Conservation (phyloP, 1,140 invertebrate genomes). For the Chelonus insularis region DNA sequence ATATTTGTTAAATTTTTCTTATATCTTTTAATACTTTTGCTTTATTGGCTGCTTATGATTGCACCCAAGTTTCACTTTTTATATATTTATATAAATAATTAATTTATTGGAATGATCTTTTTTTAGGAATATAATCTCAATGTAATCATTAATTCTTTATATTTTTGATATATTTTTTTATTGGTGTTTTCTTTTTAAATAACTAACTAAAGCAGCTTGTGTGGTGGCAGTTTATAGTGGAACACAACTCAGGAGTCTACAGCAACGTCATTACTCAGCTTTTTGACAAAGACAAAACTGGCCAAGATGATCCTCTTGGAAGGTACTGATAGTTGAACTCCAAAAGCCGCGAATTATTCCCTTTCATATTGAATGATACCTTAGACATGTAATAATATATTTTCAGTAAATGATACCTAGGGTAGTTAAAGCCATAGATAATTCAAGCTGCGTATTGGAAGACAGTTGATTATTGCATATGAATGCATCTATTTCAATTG, state of each 20-base stretch:
- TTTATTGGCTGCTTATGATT: neutral
- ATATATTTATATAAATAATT: no score
- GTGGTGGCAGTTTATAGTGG: conserved; percentile 59
- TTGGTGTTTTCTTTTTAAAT: conserved; percentile 9
- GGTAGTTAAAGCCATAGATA: no score
- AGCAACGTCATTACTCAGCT: conserved; percentile 58
- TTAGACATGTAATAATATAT: no score
- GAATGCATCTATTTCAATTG: neutral
- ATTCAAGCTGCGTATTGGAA: no score
- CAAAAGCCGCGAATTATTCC: no score
- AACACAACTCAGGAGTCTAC: conserved; percentile 49
- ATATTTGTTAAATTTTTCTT: no score
- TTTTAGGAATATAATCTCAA: no score
- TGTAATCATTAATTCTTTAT: neutral
- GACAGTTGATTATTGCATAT: neutral
- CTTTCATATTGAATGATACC: no score
- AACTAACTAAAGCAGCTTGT: conserved; percentile 48
- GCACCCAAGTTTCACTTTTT: neutral
- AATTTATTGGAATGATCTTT: neutral
- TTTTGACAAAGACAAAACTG: conserved; percentile 81
- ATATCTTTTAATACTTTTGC: no score
- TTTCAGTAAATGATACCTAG: no score
- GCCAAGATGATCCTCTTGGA: conserved; percentile 77
- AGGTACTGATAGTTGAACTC: conserved; percentile 64
- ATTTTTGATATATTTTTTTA: no score